Base-by-base conservation (phyloP, 2,113 vertebrate genomes). In the Charadrius vociferus region DNA sequence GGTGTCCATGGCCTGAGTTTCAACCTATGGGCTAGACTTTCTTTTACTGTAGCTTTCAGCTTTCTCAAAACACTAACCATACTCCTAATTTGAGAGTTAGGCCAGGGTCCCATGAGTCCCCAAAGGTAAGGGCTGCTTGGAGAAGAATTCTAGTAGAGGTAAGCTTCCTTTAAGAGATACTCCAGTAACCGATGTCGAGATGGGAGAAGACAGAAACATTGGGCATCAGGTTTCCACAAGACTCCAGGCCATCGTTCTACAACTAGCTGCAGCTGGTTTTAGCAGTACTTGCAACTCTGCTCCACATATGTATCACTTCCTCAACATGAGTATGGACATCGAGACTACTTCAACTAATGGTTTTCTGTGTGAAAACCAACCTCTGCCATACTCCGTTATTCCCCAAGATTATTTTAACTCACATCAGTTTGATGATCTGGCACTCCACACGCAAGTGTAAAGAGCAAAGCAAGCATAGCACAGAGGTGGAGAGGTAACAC, bases 361-460 rank as follows among this genome's bases (percentile, higher is more conserved):
- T 67, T 67, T 45, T 36, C 59, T 30, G 26, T 6, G 27, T 70
- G 81, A 80, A 85, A 79, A 80, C 8, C 45, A 70, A 24, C 20
- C 17, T 66, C 21, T 79, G 9, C 18, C 20, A 14, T 50, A 13
- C 5, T 55, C 4, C 9, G 2, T 22, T 74, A 11, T 50, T 88
- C 34, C 20, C 10, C 36, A 29, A 39, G 17, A 21, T 52, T 85
- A 43, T 68, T 84, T 49, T 50, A 68, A 43, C 14, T 30, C 58
- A 12, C 36, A 66, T 53, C 47, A 68, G 17, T 53, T 24, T 80
- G 15, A 50, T 16, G 2, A 36, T 15, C 21, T 22, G 24, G 32
- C 2, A 1, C 27, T 14, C 4, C 41, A 80, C 26, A 45, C 26
- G 7, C 10, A 26, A 0, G 1, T 50, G 58, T 8, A 30, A 71